These are phyloP conservation scores for Ornithorhynchus anatinus DNA, from an alignment of 2,113 vertebrate genomes.

Conservation along the genomic window DNA sequence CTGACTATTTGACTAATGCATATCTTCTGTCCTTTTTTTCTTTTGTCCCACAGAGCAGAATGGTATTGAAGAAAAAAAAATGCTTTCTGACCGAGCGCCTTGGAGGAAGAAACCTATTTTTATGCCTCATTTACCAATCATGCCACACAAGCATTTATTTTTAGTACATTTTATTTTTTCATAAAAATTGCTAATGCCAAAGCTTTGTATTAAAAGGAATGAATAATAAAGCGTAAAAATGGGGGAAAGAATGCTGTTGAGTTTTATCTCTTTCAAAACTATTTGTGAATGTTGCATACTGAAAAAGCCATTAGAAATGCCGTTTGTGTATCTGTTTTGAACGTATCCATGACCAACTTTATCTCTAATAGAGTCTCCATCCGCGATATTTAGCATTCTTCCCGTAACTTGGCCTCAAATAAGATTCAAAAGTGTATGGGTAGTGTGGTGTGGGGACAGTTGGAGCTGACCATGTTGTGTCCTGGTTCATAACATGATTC, in stretches of 20 bases:
- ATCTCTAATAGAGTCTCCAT: rapidly evolving
- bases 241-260: neutral
- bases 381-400: neutral
- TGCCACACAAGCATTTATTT: slow-evolving; percentile 76
- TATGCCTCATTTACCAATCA: slow-evolving; percentile 78
- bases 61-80: slow-evolving; percentile 76
- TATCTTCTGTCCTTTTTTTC: slow-evolving; percentile 53
- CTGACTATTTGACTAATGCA: slow-evolving; percentile 47
- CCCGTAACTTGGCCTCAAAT: neutral
- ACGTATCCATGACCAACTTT: neutral
- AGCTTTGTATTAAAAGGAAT: slow-evolving; percentile 81
- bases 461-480: neutral
- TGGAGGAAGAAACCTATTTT: slow-evolving; percentile 77
- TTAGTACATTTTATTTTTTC: slow-evolving; percentile 82
- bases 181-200: slow-evolving; percentile 81
- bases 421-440: neutral
- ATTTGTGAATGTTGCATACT: neutral
- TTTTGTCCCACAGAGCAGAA: slow-evolving; percentile 74
- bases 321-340: neutral
- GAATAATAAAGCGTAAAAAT: slow-evolving; percentile 67
- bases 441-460: neutral
- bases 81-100: slow-evolving; percentile 66
- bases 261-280: slow-evolving; percentile 34
- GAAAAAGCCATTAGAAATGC: neutral
- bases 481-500: too few relatives aligned